Evolutionary conservation across 2,113 vertebrate species (phyloP), one percentile per base, ranked within the genome.

Genomic region (Mesitornis unicolor): DNA sequence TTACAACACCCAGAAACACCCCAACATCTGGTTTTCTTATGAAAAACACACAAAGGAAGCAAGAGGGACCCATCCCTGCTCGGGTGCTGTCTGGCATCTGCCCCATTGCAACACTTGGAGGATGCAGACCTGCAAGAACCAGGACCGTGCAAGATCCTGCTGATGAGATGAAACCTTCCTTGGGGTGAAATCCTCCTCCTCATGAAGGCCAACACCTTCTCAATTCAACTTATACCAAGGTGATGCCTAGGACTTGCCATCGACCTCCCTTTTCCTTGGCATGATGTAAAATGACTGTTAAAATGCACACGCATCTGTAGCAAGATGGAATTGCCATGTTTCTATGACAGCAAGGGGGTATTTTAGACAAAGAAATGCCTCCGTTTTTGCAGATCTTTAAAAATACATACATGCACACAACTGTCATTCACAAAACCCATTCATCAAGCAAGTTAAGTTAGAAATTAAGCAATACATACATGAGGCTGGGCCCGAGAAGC

Each of bases 391-490:
- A 57, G 18, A 13, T 16, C 15, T 89, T 43, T 15, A 14, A 22
- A 31, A 7, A 56, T 21, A 29, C 25, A 70, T 5, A 38, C 9
- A 33, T 29, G 0, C 6, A 1, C 9, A 12, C 5, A 18, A n/a
- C n/a, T 2, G 35, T 4, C 38, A 5, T 1, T 38, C 54, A 35
- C 10, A 4, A n/a, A 7, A 76, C 5, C 4, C 68, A 70, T 56
- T 16, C 54, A 88, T 11, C 5, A 22, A 57, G 54, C 51, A 47
- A 80, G 26, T n/a, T 24, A 92, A 83, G 85, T 93, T 90, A 89
- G 90, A 73, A 95, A 84, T 17, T 5, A 89, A 93, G 75, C 81
- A 40, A 97, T 99, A 99, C 99, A 98, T 99, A 99, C 99, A 98
- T 98, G 99, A 91, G 98, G 97, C 89, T 96, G 98, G 98, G 98